Percentiles rank a stretch among this genome's conserved stretches.
Conservation (phyloP, 2,797 vertebrate species). For the Decapterus maruadsi region DNA sequence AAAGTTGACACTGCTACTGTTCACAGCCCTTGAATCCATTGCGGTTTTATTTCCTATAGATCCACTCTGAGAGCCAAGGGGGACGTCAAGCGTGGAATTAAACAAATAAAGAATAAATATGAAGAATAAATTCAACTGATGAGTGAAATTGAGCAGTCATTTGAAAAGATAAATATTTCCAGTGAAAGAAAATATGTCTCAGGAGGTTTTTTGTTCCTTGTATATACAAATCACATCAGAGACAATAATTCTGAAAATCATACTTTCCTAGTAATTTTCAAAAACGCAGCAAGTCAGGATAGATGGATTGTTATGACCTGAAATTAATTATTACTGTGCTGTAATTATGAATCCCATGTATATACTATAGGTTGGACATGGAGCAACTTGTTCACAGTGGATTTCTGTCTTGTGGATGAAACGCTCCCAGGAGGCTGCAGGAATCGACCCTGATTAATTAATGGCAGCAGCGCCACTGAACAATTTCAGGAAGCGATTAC, state of each 20-base stretch:
- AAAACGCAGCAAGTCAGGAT: not conserved
- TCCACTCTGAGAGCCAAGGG: conserved; percentile 8
- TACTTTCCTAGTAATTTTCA: conserved; percentile 2
- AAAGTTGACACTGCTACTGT: conserved; percentile 61
- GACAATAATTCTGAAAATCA: not conserved
- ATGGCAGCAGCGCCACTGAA: conserved; percentile 54
- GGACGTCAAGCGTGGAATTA: not conserved
- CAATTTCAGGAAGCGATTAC: conserved; percentile 72
- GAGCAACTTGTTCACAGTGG: conserved; percentile 36
- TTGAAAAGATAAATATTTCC: conserved; percentile 33
- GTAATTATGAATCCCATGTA: conserved; percentile 19
- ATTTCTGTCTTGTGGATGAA: conserved; percentile 51
- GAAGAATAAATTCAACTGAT: not conserved
- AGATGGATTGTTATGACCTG: not conserved
- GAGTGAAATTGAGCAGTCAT: conserved; percentile 3
- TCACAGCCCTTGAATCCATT: conserved; percentile 27
- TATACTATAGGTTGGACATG: conserved; percentile 21
- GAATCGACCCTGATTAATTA: conserved; percentile 63
- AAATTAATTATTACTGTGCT: conserved; percentile 11
- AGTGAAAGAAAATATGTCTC: conserved; percentile 9
- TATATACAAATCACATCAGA: not conserved
- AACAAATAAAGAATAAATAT: conserved; percentile 2
- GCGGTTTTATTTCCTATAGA: conserved; percentile 10
- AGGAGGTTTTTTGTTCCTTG: not conserved
- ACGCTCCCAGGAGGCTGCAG: conserved; percentile 38